Evolutionary conservation across 2,797 vertebrate genomes (phyloP).

Genomic region (Crossoptilon crossoptilon): DNA sequence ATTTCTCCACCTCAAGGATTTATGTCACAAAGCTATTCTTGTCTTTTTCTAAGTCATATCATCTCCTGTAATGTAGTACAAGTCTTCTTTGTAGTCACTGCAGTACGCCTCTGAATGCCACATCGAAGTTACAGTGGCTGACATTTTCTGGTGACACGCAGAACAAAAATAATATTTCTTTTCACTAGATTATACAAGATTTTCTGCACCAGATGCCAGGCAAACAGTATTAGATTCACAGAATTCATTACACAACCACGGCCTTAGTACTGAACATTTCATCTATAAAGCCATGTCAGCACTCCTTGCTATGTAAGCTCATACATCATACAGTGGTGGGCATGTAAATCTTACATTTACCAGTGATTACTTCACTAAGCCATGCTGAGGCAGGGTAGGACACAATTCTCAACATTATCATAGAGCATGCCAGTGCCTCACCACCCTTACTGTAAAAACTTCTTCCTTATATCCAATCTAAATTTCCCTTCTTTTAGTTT

Average conservation of each 20-base stretch:
- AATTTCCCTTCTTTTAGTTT: no score
- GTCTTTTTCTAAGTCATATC: neutral
- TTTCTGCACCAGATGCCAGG: conserved; percentile 7
- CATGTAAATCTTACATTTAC: neutral
- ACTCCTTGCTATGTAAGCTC: neutral
- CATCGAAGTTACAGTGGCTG: conserved; percentile 13
- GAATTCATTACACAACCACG: neutral
- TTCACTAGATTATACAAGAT: conserved; percentile 22
- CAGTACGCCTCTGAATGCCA: neutral
- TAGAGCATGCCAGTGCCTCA: no score
- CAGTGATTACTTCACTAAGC: neutral
- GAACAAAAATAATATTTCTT: conserved; percentile 3
- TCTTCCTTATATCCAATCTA: no score
- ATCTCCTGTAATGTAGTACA: conserved; percentile 1
- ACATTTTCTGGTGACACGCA: conserved; percentile 17
- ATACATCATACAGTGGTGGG: neutral
- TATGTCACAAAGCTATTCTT: conserved; percentile 11
- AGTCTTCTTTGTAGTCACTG: conserved; percentile 31
- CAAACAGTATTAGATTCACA: neutral
- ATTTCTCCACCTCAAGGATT: neutral
- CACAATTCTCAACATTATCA: neutral
- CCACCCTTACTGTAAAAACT: no score
- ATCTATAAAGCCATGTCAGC: neutral
- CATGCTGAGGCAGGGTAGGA: neutral
- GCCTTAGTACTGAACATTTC: neutral